phyloP scores from a whole-genome alignment of 1,140 invertebrate genomes.

The Carcinoscorpius rotundicauda region DNA sequence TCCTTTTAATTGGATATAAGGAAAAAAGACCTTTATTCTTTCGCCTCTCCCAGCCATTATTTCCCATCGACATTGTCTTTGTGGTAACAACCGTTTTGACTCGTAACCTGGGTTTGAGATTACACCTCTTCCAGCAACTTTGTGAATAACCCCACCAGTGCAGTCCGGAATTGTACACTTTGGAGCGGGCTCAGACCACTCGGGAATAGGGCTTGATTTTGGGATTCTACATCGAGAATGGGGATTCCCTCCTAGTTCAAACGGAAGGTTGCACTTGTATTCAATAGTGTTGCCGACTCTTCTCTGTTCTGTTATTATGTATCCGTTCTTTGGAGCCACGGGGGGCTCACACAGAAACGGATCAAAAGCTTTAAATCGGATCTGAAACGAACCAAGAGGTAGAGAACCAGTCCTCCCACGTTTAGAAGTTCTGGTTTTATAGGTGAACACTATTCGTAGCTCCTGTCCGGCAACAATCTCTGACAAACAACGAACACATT shows the following conservation, averaged over 20 bases:
- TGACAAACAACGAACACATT: conserved; percentile 19
- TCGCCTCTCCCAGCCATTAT: conserved; percentile 10
- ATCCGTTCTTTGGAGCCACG: conserved; percentile 14
- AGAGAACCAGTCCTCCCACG: no score
- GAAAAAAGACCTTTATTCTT: background rate
- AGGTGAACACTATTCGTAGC: no score
- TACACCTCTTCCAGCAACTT: background rate
- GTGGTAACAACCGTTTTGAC: no score
- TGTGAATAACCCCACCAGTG: conserved; percentile 12
- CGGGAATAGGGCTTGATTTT: conserved; percentile 14
- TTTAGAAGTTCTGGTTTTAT: no score
- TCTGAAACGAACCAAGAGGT: conserved; percentile 10
- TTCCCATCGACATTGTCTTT: conserved; percentile 9
- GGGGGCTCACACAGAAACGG: conserved; percentile 15
- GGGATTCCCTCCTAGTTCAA: conserved; percentile 16
- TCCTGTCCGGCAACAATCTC: background rate
- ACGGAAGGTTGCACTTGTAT: conserved; percentile 18
- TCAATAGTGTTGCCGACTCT: conserved; percentile 12
- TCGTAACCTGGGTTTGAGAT: no score
- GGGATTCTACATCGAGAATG: conserved; percentile 8
- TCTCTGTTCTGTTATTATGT: conserved; percentile 12
- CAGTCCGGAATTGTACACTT: conserved; percentile 18
- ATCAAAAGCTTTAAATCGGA: conserved; percentile 20
- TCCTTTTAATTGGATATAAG: no score
- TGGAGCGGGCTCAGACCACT: conserved; percentile 15